Evolutionary conservation across 1,140 invertebrate species (phyloP).

Genomic region (Bicyclus anynana): DNA sequence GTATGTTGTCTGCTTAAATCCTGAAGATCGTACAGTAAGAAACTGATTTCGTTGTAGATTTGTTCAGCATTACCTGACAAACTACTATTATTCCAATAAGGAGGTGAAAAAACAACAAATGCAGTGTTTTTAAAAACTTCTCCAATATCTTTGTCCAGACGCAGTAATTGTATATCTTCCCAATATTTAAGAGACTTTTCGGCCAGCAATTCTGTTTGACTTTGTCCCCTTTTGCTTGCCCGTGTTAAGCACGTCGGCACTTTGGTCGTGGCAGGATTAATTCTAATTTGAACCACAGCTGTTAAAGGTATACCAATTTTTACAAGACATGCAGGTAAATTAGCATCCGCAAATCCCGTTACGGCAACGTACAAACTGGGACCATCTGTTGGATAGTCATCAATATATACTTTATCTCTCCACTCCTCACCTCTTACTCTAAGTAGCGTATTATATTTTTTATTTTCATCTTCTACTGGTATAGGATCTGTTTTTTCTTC

Average conservation of each 20-base stretch:
- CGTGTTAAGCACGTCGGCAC: slow-evolving; percentile 35
- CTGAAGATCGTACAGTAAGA: slow-evolving; percentile 75
- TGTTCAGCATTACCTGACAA: slow-evolving; percentile 52
- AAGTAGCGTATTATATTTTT: slow-evolving; percentile 70
- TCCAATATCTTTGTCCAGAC: slow-evolving; percentile 39
- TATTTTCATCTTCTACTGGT: slow-evolving; percentile 44
- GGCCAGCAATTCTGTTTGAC: slow-evolving; percentile 47
- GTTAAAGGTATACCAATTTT: slow-evolving; percentile 70
- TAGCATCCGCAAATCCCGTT: slow-evolving; percentile 74
- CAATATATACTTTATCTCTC: slow-evolving; percentile 73
- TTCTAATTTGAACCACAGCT: slow-evolving; percentile 65
- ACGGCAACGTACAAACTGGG: slow-evolving; percentile 77
- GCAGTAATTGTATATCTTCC: slow-evolving; percentile 52
- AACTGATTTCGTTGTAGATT: slow-evolving; percentile 76
- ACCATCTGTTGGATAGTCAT: slow-evolving; percentile 75
- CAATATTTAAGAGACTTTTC: slow-evolving; percentile 59
- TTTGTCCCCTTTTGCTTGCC: slow-evolving; percentile 45
- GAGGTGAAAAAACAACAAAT: slow-evolving; percentile 68
- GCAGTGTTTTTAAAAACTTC: slow-evolving; percentile 63
- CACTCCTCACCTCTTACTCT: slow-evolving; percentile 77
- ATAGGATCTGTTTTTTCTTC: slow-evolving; percentile 15
- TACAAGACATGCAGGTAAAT: slow-evolving; percentile 62
- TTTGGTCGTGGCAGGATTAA: slow-evolving; percentile 28
- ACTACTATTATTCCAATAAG: slow-evolving; percentile 40
- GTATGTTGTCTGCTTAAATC: slow-evolving; percentile 72